These are phyloP conservation scores for Macroteleia sp. DNA, from an alignment of 2,888 invertebrate species.

Conservation along the genomic window DNA sequence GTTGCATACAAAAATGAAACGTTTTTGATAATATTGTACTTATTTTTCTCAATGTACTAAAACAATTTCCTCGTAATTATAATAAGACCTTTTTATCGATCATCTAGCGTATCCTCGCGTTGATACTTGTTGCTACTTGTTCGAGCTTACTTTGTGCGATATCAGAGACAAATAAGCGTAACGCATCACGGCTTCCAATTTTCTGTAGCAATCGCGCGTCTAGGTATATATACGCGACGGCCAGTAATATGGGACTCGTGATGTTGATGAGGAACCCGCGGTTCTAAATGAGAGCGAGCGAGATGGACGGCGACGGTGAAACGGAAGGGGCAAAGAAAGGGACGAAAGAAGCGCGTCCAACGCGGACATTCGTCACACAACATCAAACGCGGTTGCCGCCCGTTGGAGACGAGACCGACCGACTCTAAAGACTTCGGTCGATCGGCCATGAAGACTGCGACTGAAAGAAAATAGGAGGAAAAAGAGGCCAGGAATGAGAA, in stretches of 20 bases:
- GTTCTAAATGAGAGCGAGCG: conserved; percentile 48
- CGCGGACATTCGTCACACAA: conserved; percentile 84
- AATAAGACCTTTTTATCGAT: conserved; percentile 17
- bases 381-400: conserved; percentile 83
- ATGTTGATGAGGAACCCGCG: conserved; percentile 54
- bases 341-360: conserved; percentile 81
- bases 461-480: conserved; percentile 69
- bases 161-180: conserved; percentile 63
- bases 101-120: conserved; percentile 19
- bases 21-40: no score
- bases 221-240: conserved; percentile 50
- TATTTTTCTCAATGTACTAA: conserved; percentile 2
- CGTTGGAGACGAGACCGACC: conserved; percentile 79
- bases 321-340: conserved; percentile 55
- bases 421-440: conserved; percentile 82
- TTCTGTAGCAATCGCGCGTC: conserved; percentile 66
- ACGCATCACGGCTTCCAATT: conserved; percentile 71
- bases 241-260: conserved; percentile 50
- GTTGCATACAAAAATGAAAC: no score
- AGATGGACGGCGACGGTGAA: conserved; percentile 41
- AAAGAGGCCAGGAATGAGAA: conserved; percentile 62
- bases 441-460: conserved; percentile 81
- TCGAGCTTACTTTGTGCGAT: conserved; percentile 43
- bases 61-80: conserved; percentile 33
- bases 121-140: conserved; percentile 39